Evolutionary conservation across 2,113 vertebrate species (phyloP).

Genomic region (Clarias magur): DNA sequence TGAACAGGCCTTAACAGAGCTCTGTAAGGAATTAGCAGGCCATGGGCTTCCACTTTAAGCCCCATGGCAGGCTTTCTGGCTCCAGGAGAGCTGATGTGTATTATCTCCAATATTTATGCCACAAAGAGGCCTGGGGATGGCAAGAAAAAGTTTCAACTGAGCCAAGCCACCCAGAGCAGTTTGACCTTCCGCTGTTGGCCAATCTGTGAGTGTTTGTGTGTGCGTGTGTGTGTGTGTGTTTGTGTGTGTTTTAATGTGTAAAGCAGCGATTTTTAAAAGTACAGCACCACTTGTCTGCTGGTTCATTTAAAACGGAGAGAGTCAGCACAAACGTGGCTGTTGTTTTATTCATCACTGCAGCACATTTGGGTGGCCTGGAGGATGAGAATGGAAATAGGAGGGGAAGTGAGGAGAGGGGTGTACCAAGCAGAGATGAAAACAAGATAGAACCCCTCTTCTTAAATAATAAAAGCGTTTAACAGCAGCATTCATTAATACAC

Average conservation of each 20-base stretch:
- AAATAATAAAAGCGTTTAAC: background rate
- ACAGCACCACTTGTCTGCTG: conserved; percentile 50
- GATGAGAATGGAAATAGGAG: conserved; percentile 31
- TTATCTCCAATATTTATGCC: conserved; percentile 16
- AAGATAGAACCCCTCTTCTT: background rate
- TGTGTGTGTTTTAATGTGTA: background rate
- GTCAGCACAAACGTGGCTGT: conserved; percentile 71
- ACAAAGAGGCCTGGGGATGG: conserved; percentile 21
- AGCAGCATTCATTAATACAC: conserved; percentile 3
- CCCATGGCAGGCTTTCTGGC: background rate
- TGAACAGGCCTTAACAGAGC: conserved; percentile 12
- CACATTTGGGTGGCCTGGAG: conserved; percentile 66
- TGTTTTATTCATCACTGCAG: conserved; percentile 79
- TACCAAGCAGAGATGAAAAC: conserved; percentile 28
- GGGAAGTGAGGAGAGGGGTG: background rate
- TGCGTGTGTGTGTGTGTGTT: background rate
- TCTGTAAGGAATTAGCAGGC: conserved; percentile 13
- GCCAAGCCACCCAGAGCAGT: conserved; percentile 34
- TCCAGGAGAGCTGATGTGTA: background rate
- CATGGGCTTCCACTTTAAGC: background rate
- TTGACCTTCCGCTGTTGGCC: conserved; percentile 45
- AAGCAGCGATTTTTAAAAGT: conserved; percentile 54
- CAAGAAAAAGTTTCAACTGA: conserved; percentile 31
- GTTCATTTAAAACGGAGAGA: conserved; percentile 68
- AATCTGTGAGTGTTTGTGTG: conserved; percentile 1